Conservation (phyloP, 1,140 invertebrate genomes). For the Eumaeus atala region DNA sequence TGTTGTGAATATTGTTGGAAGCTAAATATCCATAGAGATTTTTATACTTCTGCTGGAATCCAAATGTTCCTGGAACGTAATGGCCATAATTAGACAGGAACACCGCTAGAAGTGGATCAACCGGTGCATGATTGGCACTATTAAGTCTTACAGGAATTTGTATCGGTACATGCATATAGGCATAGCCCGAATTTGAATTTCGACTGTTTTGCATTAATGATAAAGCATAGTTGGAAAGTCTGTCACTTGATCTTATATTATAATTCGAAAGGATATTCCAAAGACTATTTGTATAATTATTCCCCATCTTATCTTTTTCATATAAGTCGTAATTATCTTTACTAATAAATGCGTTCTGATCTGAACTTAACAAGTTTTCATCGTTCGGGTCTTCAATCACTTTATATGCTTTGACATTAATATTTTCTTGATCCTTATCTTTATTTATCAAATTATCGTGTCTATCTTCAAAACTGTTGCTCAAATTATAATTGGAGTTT, state of each 20-base stretch:
- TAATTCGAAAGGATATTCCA: slow-evolving; percentile 43
- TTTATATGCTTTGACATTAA: slow-evolving; percentile 18
- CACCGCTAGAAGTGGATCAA: slow-evolving; percentile 75
- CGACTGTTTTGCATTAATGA: slow-evolving; percentile 32
- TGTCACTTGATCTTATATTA: slow-evolving; percentile 42
- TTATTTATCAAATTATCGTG: background rate
- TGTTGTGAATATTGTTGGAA: slow-evolving; percentile 78
- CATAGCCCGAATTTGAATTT: slow-evolving; percentile 21
- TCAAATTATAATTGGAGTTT: background rate
- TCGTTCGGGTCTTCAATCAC: slow-evolving; percentile 20
- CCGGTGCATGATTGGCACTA: slow-evolving; percentile 71
- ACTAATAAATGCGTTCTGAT: background rate
- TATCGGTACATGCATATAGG: slow-evolving; percentile 28
- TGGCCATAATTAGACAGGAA: slow-evolving; percentile 77
- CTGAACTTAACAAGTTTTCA: slow-evolving; percentile 3
- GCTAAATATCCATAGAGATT: slow-evolving; percentile 77
- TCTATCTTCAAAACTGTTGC: no score
- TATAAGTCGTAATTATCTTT: slow-evolving; percentile 4
- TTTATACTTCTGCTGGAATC: slow-evolving; percentile 49
- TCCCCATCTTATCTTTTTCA: slow-evolving; percentile 5
- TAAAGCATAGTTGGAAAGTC: slow-evolving; percentile 42
- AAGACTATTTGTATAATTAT: slow-evolving; percentile 36
- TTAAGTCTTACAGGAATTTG: slow-evolving; percentile 52
- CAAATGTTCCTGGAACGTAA: slow-evolving; percentile 66
- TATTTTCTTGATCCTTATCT: background rate